phyloP scores from a whole-genome alignment of 92 coral and sea anemone species.

The Scolanthus callimorphus region DNA sequence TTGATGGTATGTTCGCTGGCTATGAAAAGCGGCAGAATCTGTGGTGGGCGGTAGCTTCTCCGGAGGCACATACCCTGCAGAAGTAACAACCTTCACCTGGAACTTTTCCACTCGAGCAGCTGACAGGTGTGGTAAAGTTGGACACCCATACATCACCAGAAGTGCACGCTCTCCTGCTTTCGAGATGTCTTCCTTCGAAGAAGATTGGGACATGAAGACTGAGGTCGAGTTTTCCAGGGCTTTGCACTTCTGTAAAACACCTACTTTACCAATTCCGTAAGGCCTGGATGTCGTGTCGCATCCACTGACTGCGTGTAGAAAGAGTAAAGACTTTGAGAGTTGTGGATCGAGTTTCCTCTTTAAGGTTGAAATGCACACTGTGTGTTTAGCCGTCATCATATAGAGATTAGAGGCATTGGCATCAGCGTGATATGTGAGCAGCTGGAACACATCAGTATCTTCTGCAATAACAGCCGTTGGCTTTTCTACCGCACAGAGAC shows the following conservation, averaged over 20 bases:
- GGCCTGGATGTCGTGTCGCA: too few relatives aligned
- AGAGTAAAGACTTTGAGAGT: too few relatives aligned
- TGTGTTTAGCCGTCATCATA: constrained; percentile 9
- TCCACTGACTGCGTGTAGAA: too few relatives aligned
- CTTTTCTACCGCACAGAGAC: not conserved
- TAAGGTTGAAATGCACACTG: too few relatives aligned
- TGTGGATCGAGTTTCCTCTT: too few relatives aligned
- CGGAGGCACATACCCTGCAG: constrained; percentile 18
- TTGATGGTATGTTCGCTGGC: too few relatives aligned
- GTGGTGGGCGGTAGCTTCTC: constrained; percentile 31
- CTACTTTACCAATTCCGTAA: constrained; percentile 8
- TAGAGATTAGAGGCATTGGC: not conserved
- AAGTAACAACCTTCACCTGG: constrained; percentile 20
- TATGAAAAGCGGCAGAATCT: too few relatives aligned
- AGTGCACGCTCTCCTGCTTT: constrained; percentile 28
- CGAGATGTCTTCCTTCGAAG: constrained; percentile 9
- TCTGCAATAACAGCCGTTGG: constrained; percentile 3
- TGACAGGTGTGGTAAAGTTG: not conserved
- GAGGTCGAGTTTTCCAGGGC: constrained; percentile 4
- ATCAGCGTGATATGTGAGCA: not conserved
- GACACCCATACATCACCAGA: constrained; percentile 9
- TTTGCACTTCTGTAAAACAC: constrained; percentile 4
- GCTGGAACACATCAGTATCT: constrained; percentile 8
- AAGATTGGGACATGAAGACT: not conserved
- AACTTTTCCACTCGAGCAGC: constrained; percentile 31